Percentiles rank a stretch among this genome's conserved stretches.
Conservation (phyloP, 2,797 vertebrate species). For the Alauda arvensis region DNA sequence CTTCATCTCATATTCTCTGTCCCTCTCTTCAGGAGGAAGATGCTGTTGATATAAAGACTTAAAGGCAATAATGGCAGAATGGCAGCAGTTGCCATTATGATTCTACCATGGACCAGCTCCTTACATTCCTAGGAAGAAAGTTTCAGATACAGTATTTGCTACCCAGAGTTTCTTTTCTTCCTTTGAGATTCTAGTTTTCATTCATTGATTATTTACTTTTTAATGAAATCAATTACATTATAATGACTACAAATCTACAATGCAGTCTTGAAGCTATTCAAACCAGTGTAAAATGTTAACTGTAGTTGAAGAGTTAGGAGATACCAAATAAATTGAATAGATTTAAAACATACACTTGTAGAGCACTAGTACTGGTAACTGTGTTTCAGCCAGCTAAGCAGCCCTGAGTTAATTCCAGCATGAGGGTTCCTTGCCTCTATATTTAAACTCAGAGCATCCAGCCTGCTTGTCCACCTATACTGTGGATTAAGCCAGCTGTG, state of each 20-base stretch:
- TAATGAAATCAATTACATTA: neutral
- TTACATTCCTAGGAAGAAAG: neutral
- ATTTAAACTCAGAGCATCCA: neutral
- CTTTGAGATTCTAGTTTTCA: neutral
- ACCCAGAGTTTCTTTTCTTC: neutral
- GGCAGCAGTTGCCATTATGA: neutral
- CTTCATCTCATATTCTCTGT: neutral
- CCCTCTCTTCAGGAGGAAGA: neutral
- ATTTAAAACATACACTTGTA: neutral
- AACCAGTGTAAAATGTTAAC: neutral
- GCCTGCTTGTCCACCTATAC: neutral
- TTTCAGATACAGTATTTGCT: neutral
- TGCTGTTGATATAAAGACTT: neutral
- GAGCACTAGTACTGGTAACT: neutral
- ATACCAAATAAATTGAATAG: neutral
- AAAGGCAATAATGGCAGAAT: neutral
- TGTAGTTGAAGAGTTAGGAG: neutral
- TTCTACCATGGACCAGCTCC: neutral
- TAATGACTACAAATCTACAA: neutral
- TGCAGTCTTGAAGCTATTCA: neutral
- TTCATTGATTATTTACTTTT: neutral
- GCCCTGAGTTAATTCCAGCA: neutral
- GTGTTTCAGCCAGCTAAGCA: neutral
- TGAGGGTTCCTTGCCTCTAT: rapidly evolving
- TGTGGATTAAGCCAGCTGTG: neutral